Evolutionary conservation across 2,113 vertebrate genomes (phyloP).

Genomic region (Myiozetetes cayanensis): DNA sequence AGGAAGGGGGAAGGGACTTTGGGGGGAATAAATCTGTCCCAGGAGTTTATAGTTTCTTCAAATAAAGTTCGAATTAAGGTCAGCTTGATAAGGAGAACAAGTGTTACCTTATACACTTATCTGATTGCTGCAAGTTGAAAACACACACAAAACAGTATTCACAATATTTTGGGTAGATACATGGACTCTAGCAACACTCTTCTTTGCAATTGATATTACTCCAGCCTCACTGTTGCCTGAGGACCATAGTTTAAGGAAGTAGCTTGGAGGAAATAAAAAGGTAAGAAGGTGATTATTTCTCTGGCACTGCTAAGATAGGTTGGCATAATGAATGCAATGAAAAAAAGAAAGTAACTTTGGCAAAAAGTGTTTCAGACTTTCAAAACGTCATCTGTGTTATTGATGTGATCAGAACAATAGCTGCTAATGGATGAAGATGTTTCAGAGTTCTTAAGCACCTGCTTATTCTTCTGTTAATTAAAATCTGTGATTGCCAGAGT

Average conservation of each 20-base stretch:
- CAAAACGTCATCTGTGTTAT: constrained; percentile 34
- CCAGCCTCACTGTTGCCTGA: not conserved
- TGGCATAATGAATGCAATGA: constrained; percentile 48
- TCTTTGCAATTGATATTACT: constrained; percentile 36
- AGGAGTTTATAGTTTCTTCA: not conserved
- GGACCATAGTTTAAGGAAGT: constrained; percentile 31
- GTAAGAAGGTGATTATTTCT: constrained; percentile 46
- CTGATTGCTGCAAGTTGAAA: not conserved
- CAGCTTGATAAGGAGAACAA: not conserved
- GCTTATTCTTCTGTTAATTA: constrained; percentile 58
- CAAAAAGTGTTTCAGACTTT: constrained; percentile 46
- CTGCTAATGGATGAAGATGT: constrained; percentile 42
- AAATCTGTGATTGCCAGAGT: constrained; percentile 30
- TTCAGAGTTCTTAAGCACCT: constrained; percentile 9
- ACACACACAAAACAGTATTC: not conserved
- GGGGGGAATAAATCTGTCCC: not conserved
- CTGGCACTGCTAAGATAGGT: constrained; percentile 10
- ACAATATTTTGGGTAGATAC: not conserved
- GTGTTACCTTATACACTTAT: not conserved
- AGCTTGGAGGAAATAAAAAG: constrained; percentile 35
- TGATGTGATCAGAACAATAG: constrained; percentile 50
- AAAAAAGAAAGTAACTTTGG: constrained; percentile 8
- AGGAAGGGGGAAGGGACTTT: not conserved
- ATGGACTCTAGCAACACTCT: not conserved
- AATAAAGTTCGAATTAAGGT: not conserved